A percentile compares a stretch with the other conserved stretches of the same genome.
Evolutionary conservation across 2,797 vertebrate species (phyloP).

Genomic region (Pyrocephalus nanus): DNA sequence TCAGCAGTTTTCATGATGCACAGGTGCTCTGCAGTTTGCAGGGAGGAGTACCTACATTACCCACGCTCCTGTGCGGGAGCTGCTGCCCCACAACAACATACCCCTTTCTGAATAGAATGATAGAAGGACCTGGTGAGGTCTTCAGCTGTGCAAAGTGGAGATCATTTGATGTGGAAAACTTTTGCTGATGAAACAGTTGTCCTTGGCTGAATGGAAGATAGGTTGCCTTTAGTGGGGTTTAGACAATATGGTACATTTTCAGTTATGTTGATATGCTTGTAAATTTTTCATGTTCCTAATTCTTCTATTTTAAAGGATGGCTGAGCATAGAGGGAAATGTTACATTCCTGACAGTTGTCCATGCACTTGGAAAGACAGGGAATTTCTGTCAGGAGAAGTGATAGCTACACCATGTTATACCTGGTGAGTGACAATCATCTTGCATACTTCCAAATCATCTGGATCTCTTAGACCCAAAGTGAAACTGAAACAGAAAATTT

Average conservation of each 20-base stretch:
- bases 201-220: background rate
- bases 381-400: slow-evolving; percentile 93
- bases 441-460: background rate
- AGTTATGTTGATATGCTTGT: background rate
- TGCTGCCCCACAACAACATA: background rate
- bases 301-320: slow-evolving; percentile 74
- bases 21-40: background rate
- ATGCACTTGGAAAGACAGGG: slow-evolving; percentile 94
- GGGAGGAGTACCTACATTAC: background rate
- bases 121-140: background rate
- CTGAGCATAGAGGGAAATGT: slow-evolving; percentile 85
- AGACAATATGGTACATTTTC: background rate
- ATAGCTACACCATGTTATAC: slow-evolving; percentile 94
- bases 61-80: fast-evolving
- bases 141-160: background rate
- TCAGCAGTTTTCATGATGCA: fast-evolving
- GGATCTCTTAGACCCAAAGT: background rate
- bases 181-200: background rate
- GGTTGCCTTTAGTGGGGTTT: background rate
- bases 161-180: background rate
- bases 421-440: slow-evolving; percentile 80
- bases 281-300: background rate
- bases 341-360: slow-evolving; percentile 97
- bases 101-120: fast-evolving
- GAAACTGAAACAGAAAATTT: background rate